Evolutionary conservation across 2,888 invertebrate genomes (phyloP), one percentile per base, ranked within the genome.

Genomic region (Gastracanthus pulcherrimus): DNA sequence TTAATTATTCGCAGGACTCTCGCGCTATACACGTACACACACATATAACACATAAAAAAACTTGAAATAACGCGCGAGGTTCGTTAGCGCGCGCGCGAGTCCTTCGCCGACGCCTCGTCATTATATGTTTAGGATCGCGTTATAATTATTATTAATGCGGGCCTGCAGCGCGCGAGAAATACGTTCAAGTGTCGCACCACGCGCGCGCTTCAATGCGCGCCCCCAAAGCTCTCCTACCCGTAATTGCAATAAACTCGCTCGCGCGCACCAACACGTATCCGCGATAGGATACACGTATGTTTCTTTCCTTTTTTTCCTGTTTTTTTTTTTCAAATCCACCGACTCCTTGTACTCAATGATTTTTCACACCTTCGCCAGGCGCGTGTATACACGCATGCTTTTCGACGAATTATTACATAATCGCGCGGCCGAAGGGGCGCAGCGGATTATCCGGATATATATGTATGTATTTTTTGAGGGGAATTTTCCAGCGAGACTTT

Each of bases 1-100:
- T 82, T 82, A 82, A 82, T 82, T 82, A 82, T 74, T 82, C 80
- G 66, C 55, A 38, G 36, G 36, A 19, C n/a, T 13, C n/a, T 36
- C 38, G 9, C 29, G n/a, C 16, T 6, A 26, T 9, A 34, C 45
- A 23, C 34, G 31, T 16, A 70, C 11, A 70, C 60, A 69, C 26
- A 48, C 9, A 45, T 60, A 45, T 31, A 11, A 26, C 9, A 19
- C 2, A 23, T 36, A 45, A 74, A 66, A 66, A 76, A 76, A 16
- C 9, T 2, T n/a, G n/a, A n/a, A n/a, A 31, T 34, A 75, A 51
- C 19, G 29, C 67, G 26, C 9, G 58, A 34, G 69, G 66, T 69
- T 82, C 78, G 72, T 82, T 77, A 82, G 74, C 69, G 51, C 9
- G 19, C 13, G 9, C 7, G 31, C 48, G 29, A 71, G 71, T 38